Base-by-base conservation (phyloP, 2,113 vertebrate genomes). In the Thamnophis sirtalis region DNA sequence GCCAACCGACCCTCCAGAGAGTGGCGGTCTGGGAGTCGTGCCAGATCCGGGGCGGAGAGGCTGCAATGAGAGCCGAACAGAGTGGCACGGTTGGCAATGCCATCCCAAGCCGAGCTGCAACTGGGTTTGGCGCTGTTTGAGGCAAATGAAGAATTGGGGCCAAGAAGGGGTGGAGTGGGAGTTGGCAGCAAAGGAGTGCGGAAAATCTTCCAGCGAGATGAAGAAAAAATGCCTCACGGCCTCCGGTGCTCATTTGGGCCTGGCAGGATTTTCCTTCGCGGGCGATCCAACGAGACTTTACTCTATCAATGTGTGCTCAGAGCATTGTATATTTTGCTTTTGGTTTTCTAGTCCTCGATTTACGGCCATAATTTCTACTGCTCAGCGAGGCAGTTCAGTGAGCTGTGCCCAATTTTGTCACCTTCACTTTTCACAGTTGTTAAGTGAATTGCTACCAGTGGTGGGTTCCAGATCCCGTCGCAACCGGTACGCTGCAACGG, bases 21-120 rank as follows among this genome's bases (percentile, higher is more conserved):
- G 55, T 55, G 73, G 90, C 38, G 49, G 55, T 73, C 86, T 89
- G 90, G 92, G 92, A 93, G 50, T 33, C 50, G 5, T 4, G 38
- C 92, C 87, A 93, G 68, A 9, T 68, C 89, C 9, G 48, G 43
- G 63, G 22, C 84, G 58, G 54, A 87, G 68, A 55, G 89, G 89
- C 63, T 6, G 8, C 51, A 73, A 48, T 48, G n/a, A 10, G 68
- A 84, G 68, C 48, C 7, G 15, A 22, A 87, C 84, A 38, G 19
- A 8, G 8, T 58, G 80, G 54, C 38, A 19, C 0, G 2, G 6
- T 2, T 85, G 48, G 51, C 10, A 28, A 3, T 28, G 1, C 2
- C 50, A 85, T 26, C 17, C n/a, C 26, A 13, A 17, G 84, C 50
- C 49, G 10, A 58, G 15, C 24, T 56, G 58, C 84, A 43, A 84